Percentiles rank a stretch among this genome's conserved stretches.
These are phyloP conservation scores for Drosophila eugracilis DNA, from an alignment of 1,140 invertebrate species.

Conservation along the genomic window DNA sequence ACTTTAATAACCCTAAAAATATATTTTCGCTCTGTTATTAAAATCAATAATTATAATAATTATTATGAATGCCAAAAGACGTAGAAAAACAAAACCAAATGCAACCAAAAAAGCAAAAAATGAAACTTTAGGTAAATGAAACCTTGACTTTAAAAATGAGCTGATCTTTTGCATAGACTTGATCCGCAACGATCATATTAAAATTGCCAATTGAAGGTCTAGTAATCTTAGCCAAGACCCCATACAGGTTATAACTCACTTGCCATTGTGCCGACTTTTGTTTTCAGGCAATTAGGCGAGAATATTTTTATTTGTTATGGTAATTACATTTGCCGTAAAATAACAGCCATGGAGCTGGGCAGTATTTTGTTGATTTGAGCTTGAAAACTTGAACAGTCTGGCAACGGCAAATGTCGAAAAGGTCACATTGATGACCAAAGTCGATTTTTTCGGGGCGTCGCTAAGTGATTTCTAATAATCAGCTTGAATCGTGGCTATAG, in stretches of 20 bases:
- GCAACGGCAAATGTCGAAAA: conserved; percentile 47
- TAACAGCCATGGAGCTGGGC: conserved; percentile 18
- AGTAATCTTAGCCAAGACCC: neutral
- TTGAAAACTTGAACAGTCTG: conserved; percentile 42
- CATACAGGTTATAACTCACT: conserved; percentile 18
- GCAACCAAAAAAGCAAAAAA: conserved; percentile 14
- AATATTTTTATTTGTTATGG: conserved; percentile 74
- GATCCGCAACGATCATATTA: conserved; percentile 31
- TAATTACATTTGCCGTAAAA: conserved; percentile 63
- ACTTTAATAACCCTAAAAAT: conserved; percentile 33
- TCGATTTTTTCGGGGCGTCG: conserved; percentile 51
- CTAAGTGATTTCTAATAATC: conserved; percentile 44
- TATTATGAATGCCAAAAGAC: conserved; percentile 32
- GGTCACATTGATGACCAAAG: conserved; percentile 58
- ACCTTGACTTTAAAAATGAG: conserved; percentile 56
- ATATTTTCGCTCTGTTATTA: conserved; percentile 33
- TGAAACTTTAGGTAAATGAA: conserved; percentile 17
- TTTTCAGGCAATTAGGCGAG: conserved; percentile 60
- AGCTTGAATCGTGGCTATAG: conserved; percentile 13
- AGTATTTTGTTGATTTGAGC: conserved; percentile 58
- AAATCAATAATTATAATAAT: conserved; percentile 62
- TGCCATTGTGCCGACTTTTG: conserved; percentile 44
- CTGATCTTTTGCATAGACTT: conserved; percentile 41
- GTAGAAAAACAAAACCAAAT: conserved; percentile 14
- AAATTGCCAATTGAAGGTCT: conserved; percentile 67